Evolutionary conservation across 2,888 invertebrate genomes (phyloP), one percentile per base, ranked within the genome.

Genomic region (Conops quadrifasciatus): DNA sequence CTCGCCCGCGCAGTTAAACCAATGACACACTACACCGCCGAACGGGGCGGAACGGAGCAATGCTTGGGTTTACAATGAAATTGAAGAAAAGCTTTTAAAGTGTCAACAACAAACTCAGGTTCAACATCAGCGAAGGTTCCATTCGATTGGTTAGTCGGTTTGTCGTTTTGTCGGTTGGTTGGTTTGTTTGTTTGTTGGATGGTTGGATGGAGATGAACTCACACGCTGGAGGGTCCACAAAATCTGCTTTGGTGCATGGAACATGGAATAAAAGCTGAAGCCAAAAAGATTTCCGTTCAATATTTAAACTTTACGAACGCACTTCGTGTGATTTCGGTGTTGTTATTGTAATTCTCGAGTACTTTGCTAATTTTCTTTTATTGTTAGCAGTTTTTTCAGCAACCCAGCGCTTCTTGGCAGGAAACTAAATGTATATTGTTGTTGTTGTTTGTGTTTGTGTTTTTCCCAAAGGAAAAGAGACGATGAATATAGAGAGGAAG

Each of bases 401-500:
- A 62, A 59, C 5, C 15, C 19, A 19, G 67, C 47, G 73, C 75
- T 76, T 76, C 76, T 80, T 81, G 80, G 80, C 81, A 78, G 80
- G 77, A 69, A 75, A 76, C 69, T 67, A 30, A 28, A n/a, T 65
- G 36, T 45, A n/a, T 36, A 24, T 3, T 26, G 56, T 43, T 58
- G n/a, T 49, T 70, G 64, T 2, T 65, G 66, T 58, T 70, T 63
- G 24, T 63, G 63, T 19, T 67, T 13, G 3, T 30, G 30, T 28
- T 59, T 59, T 16, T 24, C 21, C n/a, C n/a, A n/a, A 53, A 53
- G 19, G 21, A n/a, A 53, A 2, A 9, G 24, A 36, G 36, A 36
- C 5, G 9, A 9, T 36, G 56, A 67, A 45, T 43, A 45, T 43
- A 49, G 28, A 59, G 65, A 60, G 43, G 11, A 36, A 43, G 56